phyloP scores from a whole-genome alignment of 2,888 invertebrate species.

The Alloscopus bannaensis region DNA sequence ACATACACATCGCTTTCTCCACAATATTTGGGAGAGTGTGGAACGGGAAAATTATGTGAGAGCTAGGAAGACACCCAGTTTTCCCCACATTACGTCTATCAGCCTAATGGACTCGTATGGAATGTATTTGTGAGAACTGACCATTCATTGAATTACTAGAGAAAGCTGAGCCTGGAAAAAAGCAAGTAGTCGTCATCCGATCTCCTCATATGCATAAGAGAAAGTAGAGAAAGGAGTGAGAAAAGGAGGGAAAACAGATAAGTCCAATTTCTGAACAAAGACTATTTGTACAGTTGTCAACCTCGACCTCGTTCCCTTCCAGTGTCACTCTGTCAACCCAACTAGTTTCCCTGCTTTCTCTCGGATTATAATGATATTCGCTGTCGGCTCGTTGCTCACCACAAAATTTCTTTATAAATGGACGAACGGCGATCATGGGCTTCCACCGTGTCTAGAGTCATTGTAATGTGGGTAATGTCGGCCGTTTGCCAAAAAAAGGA shows the following conservation, averaged over 20 bases:
- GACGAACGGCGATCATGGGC: slow-evolving; percentile 39
- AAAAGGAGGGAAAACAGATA: slow-evolving; percentile 13
- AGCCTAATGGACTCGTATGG: too few relatives aligned
- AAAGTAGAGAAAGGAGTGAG: slow-evolving; percentile 19
- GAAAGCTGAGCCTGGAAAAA: slow-evolving; percentile 1
- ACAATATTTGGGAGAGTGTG: not conserved
- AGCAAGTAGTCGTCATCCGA: slow-evolving; percentile 26
- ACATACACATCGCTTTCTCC: not conserved
- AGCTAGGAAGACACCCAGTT: slow-evolving; percentile 5
- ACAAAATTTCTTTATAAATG: too few relatives aligned
- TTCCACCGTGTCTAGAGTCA: slow-evolving; percentile 49
- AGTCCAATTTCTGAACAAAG: slow-evolving; percentile 35
- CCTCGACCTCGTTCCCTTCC: slow-evolving; percentile 59
- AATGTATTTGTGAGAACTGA: slow-evolving; percentile 44
- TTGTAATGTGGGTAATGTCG: slow-evolving; percentile 61
- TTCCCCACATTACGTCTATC: too few relatives aligned
- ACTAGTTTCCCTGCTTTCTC: slow-evolving; percentile 38
- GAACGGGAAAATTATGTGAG: slow-evolving; percentile 39
- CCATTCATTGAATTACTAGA: slow-evolving; percentile 58
- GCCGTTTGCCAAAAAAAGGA: slow-evolving; percentile 58
- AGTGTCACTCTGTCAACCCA: slow-evolving; percentile 59
- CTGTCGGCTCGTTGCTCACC: slow-evolving; percentile 22
- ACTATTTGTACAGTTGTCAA: slow-evolving; percentile 64
- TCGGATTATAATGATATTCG: slow-evolving; percentile 41
- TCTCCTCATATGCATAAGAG: too few relatives aligned